phyloP scores from a whole-genome alignment of 2,797 vertebrate species.

The Botia kubotai region DNA sequence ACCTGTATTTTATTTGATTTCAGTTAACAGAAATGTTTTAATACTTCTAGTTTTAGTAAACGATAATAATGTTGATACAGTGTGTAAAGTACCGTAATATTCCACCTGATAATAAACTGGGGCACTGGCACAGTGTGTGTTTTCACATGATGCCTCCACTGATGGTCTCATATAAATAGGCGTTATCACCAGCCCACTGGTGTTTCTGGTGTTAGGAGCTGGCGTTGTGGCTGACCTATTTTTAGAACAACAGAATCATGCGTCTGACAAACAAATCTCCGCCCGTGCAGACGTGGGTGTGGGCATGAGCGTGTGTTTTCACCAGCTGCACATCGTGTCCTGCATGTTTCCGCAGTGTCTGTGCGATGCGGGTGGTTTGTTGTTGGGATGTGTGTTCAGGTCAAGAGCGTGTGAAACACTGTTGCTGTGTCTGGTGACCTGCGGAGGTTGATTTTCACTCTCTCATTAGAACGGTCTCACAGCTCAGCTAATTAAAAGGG shows the following conservation, averaged over 20 bases:
- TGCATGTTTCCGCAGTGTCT: constrained; percentile 56
- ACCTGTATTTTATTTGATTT: too few relatives aligned
- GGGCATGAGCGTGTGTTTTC: constrained; percentile 34
- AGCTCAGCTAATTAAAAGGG: constrained; percentile 45
- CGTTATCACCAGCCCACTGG: constrained; percentile 71
- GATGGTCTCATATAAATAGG: constrained; percentile 65
- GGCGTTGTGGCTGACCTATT: constrained; percentile 71
- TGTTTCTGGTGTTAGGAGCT: constrained; percentile 74
- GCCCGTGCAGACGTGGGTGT: constrained; percentile 56
- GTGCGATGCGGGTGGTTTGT: constrained; percentile 2
- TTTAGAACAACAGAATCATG: constrained; percentile 77
- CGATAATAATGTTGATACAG: too few relatives aligned
- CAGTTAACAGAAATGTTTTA: too few relatives aligned
- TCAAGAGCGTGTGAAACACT: constrained; percentile 9
- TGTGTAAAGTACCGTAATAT: not conserved
- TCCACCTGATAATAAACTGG: not conserved
- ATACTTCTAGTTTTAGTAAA: not conserved
- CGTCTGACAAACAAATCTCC: constrained; percentile 73
- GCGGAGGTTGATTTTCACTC: constrained; percentile 10
- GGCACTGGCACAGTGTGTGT: not conserved
- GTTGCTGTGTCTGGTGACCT: not conserved
- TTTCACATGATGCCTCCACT: constrained; percentile 48
- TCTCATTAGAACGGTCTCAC: constrained; percentile 31
- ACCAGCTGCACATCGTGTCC: constrained; percentile 57
- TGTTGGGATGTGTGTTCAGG: constrained; percentile 6